Percentiles rank a stretch among this genome's conserved stretches.
These are phyloP conservation scores for Arion vulgaris DNA, from an alignment of 1,140 invertebrate species.

Conservation along the genomic window DNA sequence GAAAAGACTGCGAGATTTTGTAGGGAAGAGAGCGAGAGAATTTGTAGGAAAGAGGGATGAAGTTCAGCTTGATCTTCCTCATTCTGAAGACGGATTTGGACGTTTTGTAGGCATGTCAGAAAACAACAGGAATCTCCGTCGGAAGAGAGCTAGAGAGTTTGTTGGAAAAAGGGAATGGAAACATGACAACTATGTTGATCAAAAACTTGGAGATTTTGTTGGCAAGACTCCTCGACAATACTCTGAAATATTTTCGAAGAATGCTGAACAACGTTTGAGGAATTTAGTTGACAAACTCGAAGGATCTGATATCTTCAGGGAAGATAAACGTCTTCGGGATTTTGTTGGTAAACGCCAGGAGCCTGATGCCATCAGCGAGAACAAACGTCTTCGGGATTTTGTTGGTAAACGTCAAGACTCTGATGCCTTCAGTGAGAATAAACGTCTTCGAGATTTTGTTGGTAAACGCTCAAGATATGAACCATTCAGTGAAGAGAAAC, in stretches of 20 bases:
- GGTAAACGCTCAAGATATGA: not conserved
- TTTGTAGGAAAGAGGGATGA: not conserved
- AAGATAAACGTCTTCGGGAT: not conserved
- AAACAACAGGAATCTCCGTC: not conserved
- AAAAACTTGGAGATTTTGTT: not conserved
- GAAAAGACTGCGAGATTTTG: not conserved
- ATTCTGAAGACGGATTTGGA: not conserved
- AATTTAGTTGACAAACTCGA: not conserved
- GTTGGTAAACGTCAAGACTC: not conserved
- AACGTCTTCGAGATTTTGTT: not conserved
- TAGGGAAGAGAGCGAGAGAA: not conserved
- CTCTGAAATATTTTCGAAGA: not conserved
- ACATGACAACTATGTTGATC: not conserved
- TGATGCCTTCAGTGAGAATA: not conserved
- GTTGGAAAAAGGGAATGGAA: not conserved
- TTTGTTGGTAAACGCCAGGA: not conserved
- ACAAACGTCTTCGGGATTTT: constrained; percentile 2
- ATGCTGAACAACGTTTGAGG: not conserved
- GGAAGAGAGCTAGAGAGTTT: not conserved
- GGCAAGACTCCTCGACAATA: not conserved
- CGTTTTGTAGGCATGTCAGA: not conserved
- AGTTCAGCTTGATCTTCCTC: not conserved
- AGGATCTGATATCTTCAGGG: not conserved
- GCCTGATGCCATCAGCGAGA: not conserved
- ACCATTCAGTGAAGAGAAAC: not conserved